Percentiles rank a stretch among this genome's conserved stretches.
Conservation (phyloP, 2,113 vertebrate genomes). For the Litocranius walleri region DNA sequence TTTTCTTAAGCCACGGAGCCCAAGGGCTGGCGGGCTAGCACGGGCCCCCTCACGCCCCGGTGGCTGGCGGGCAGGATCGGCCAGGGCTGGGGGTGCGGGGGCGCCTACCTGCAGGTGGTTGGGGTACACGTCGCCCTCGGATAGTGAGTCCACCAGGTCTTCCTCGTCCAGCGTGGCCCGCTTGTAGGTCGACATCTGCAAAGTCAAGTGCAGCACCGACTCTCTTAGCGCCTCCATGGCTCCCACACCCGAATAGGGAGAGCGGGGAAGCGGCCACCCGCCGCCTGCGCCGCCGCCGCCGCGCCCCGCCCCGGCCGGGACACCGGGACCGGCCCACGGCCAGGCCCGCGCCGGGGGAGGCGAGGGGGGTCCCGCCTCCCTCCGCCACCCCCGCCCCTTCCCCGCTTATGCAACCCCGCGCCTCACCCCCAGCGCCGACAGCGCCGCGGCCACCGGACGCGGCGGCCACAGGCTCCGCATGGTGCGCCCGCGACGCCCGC, state of each 20-base stretch:
- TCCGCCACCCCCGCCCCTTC: background rate
- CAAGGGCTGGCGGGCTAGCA: background rate
- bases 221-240: slow-evolving; percentile 84
- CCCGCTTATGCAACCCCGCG: background rate
- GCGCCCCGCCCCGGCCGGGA: slow-evolving; percentile 47
- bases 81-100: accelerated
- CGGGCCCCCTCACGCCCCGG: background rate
- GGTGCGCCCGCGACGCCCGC: background rate
- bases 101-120: slow-evolving; percentile 87
- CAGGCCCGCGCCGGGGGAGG: background rate
- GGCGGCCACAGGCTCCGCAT: slow-evolving; percentile 7
- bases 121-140: slow-evolving; percentile 87
- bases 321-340: slow-evolving; percentile 47
- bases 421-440: slow-evolving; percentile 47
- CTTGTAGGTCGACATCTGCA: slow-evolving; percentile 96
- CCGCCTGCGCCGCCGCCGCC: background rate
- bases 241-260: background rate
- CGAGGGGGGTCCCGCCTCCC: background rate
- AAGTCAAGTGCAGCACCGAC: slow-evolving; percentile 85
- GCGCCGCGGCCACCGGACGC: background rate
- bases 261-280: slow-evolving; percentile 29
- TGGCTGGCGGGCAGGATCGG: background rate
- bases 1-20: background rate
- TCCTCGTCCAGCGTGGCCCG: slow-evolving; percentile 94
- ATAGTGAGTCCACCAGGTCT: slow-evolving; percentile 89